These are phyloP conservation scores for Caenorhabditis sp. DNA, from an alignment of 2,888 invertebrate genomes.

Conservation along the genomic window DNA sequence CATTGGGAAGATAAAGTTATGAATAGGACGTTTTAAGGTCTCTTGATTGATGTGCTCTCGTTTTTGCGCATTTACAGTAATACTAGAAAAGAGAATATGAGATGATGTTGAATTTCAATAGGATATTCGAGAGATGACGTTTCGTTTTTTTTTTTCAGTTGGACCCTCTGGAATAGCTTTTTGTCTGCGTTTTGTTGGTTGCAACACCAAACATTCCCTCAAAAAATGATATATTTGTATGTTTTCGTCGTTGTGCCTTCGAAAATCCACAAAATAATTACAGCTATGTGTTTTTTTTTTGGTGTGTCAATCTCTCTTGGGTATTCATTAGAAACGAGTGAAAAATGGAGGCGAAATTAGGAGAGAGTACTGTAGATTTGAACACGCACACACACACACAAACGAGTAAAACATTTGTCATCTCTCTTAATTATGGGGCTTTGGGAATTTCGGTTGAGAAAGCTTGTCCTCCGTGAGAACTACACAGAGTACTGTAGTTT, in stretches of 20 bases:
- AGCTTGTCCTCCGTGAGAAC: no score
- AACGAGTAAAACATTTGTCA: no score
- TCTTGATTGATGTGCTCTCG: not conserved
- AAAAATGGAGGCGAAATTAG: not conserved
- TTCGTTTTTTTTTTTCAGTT: no score
- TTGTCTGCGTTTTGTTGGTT: not conserved
- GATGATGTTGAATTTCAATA: not conserved
- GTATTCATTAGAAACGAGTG: slow-evolving; percentile 1
- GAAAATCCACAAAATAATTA: slow-evolving; percentile 10
- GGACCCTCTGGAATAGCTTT: not conserved
- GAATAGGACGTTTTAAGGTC: slow-evolving; percentile 5
- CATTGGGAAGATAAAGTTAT: slow-evolving; percentile 1
- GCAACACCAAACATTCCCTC: slow-evolving; percentile 1
- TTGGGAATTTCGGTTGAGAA: no score
- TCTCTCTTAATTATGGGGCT: no score
- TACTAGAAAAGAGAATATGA: slow-evolving; percentile 3
- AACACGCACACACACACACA: not conserved
- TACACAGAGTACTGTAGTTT: no score
- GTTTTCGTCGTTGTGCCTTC: slow-evolving; percentile 6
- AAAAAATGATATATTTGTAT: not conserved
- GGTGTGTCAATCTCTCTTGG: slow-evolving; percentile 1
- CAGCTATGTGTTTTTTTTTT: not conserved
- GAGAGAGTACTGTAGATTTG: not conserved
- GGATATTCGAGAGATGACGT: not conserved
- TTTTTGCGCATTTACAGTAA: not conserved